A percentile compares a stretch with the other conserved stretches of the same genome.
These are phyloP conservation scores for Willowsia nigromaculata DNA, from an alignment of 2,888 invertebrate genomes.

Conservation along the genomic window DNA sequence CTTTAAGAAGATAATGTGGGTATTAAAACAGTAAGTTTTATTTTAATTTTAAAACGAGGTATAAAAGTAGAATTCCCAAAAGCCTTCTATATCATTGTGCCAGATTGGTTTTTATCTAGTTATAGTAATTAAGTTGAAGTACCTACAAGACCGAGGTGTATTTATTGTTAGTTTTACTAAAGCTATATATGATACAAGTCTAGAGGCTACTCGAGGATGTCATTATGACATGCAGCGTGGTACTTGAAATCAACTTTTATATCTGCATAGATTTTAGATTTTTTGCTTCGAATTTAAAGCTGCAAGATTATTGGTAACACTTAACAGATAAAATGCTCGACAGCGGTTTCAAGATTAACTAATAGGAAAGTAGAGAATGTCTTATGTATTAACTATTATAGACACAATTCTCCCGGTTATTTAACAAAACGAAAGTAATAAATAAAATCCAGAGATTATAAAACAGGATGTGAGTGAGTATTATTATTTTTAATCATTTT, in stretches of 20 bases:
- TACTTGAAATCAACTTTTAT: not conserved
- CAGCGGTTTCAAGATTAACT: not conserved
- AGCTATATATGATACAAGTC: not conserved
- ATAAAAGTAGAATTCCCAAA: not conserved
- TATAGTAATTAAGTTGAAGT: conserved; percentile 38
- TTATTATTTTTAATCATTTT: too few species aligned
- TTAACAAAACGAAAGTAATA: conserved; percentile 45
- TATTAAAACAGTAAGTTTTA: not conserved
- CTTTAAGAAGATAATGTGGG: conserved; percentile 7
- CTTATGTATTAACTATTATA: not conserved
- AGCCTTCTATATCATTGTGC: not conserved
- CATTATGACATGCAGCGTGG: not conserved
- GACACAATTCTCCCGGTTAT: conserved; percentile 9
- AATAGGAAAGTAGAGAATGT: not conserved
- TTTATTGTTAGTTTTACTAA: conserved; percentile 8
- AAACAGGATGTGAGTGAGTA: too few species aligned
- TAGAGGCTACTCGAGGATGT: not conserved
- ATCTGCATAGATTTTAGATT: not conserved
- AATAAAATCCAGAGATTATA: conserved; percentile 18
- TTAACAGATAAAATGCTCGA: not conserved
- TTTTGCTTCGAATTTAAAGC: not conserved
- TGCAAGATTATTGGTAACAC: not conserved
- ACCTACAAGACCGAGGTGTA: conserved; percentile 46
- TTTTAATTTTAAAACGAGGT: conserved; percentile 19
- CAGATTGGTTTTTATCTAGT: conserved; percentile 13